Percentiles rank a stretch among this genome's conserved stretches.
Evolutionary conservation across 2,113 vertebrate genomes (phyloP).

Genomic region (Aleadryas rufinucha): DNA sequence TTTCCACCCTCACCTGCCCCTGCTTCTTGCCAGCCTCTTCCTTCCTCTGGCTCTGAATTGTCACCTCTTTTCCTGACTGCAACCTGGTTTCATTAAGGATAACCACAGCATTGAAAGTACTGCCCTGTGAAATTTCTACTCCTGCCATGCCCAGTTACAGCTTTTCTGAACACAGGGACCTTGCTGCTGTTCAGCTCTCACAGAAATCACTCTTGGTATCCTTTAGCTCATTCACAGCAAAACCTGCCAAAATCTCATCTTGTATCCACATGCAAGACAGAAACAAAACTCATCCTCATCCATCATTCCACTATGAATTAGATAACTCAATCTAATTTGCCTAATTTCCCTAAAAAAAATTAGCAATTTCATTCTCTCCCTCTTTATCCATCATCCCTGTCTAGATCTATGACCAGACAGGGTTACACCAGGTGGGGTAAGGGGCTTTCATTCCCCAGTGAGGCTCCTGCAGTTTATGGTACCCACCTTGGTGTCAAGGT

Average conservation of each 20-base stretch:
- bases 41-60: neutral
- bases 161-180: neutral
- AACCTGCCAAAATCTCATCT: neutral
- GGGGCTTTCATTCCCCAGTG: neutral
- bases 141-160: neutral
- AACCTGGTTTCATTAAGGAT: neutral
- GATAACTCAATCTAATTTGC: slow-evolving; percentile 15
- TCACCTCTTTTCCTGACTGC: neutral
- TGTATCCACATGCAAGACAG: neutral
- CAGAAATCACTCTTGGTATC: neutral
- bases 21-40: neutral
- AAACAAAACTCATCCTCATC: slow-evolving; percentile 12
- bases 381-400: slow-evolving; percentile 17
- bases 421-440: neutral
- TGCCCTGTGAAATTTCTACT: neutral
- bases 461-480: neutral
- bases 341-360: slow-evolving; percentile 10
- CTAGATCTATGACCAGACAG: neutral
- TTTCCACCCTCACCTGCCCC: neutral
- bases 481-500: neutral
- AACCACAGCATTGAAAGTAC: neutral
- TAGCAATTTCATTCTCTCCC: neutral
- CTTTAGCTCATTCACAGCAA: neutral
- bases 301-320: slow-evolving; percentile 40
- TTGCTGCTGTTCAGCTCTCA: neutral